Percentiles rank a stretch among this genome's conserved stretches.
phyloP scores from a whole-genome alignment of 1,140 invertebrate genomes.

The Drosophila mayri region DNA sequence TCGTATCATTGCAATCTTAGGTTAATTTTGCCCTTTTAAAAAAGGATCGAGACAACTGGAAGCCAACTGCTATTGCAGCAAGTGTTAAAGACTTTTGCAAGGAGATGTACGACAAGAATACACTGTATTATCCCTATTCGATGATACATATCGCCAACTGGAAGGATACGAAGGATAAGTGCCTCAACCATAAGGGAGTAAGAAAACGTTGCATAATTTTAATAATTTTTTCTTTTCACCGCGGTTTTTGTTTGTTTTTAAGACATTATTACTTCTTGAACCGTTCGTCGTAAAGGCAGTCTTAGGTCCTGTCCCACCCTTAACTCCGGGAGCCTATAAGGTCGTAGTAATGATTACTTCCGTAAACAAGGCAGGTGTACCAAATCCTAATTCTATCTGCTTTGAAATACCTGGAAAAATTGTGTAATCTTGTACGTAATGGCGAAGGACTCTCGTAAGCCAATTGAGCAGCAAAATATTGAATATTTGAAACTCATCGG shows the following conservation, averaged over 20 bases:
- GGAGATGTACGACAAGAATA: background rate
- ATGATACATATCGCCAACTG: background rate
- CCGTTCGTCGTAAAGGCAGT: background rate
- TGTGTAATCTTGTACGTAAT: background rate
- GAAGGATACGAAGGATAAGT: background rate
- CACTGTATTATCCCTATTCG: background rate
- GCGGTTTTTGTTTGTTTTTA: too few species aligned
- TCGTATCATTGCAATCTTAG: background rate
- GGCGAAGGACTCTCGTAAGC: too few species aligned
- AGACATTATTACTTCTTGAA: background rate
- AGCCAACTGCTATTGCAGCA: background rate
- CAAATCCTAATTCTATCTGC: background rate
- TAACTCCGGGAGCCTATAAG: background rate
- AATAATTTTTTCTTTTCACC: too few species aligned
- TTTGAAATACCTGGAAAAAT: background rate
- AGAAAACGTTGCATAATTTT: background rate
- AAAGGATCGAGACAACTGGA: background rate
- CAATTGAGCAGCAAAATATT: background rate
- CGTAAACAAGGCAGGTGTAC: background rate
- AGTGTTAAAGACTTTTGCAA: background rate
- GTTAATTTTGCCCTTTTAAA: background rate
- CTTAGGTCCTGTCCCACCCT: background rate
- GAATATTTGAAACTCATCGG: background rate
- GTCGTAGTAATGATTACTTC: background rate
- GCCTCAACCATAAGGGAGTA: background rate